Evolutionary conservation across 2,113 vertebrate genomes (phyloP).

Genomic region (Malurus alboscapulatus): DNA sequence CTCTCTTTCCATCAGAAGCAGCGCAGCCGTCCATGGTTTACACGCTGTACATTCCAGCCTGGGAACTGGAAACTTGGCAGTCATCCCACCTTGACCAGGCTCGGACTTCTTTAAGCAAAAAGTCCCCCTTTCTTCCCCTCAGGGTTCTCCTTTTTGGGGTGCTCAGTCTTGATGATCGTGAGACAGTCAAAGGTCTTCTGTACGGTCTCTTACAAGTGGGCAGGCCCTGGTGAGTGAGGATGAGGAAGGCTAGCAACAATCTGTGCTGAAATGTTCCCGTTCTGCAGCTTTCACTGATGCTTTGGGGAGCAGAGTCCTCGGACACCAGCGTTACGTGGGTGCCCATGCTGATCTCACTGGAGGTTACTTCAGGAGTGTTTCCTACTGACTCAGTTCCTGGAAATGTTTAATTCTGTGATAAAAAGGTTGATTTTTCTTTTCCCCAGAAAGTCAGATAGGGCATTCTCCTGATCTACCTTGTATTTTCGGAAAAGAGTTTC

Average conservation of each 20-base stretch:
- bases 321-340: fast-evolving
- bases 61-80: too few relatives aligned
- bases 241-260: neutral
- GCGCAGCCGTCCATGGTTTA: too few relatives aligned
- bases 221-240: neutral
- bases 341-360: neutral
- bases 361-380: neutral
- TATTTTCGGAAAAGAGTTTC: neutral
- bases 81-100: too few relatives aligned
- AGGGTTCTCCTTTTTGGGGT: too few relatives aligned
- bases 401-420: neutral
- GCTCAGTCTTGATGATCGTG: too few relatives aligned
- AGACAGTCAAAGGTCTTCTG: too few relatives aligned
- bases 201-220: neutral
- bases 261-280: neutral
- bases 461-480: neutral
- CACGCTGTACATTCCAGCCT: too few relatives aligned
- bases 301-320: neutral
- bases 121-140: too few relatives aligned
- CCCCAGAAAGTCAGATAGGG: neutral
- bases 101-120: too few relatives aligned
- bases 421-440: neutral
- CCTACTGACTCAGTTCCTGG: neutral
- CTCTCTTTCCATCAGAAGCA: too few relatives aligned
- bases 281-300: neutral